These are phyloP conservation scores for Coptodon bakossiorum DNA, from an alignment of 2,113 vertebrate species.

Conservation along the genomic window DNA sequence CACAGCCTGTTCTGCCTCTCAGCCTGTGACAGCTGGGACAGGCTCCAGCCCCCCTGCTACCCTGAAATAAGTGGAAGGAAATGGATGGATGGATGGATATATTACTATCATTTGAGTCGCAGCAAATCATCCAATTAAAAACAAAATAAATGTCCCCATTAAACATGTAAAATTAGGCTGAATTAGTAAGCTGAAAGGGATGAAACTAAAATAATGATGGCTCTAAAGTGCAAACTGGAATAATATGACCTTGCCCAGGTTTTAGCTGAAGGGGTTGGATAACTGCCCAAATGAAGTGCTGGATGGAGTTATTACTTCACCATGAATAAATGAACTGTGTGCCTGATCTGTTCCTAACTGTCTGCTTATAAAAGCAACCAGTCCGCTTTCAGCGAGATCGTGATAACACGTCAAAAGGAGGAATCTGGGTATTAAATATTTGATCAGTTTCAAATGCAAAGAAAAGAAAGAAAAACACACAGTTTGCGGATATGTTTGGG, in stretches of 20 bases:
- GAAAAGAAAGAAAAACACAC: background rate
- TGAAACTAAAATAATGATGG: background rate
- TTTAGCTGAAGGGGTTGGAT: background rate
- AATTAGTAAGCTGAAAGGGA: background rate
- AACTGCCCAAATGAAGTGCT: background rate
- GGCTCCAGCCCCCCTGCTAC: background rate
- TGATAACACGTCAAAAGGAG: background rate
- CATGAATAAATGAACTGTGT: background rate
- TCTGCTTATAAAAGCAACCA: background rate
- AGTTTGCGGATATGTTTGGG: background rate
- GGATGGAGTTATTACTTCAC: background rate
- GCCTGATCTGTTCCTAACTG: background rate
- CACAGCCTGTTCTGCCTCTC: background rate
- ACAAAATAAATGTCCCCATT: background rate
- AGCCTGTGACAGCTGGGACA: background rate
- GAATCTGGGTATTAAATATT: background rate
- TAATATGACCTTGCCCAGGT: background rate
- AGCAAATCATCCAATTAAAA: background rate
- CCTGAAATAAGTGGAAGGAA: background rate
- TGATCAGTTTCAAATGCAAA: background rate
- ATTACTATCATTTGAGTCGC: background rate
- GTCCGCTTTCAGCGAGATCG: background rate
- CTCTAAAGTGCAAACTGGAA: background rate
- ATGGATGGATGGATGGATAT: background rate
- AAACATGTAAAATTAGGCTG: background rate